Base-by-base conservation (phyloP, 2,888 invertebrate species). In the Tiphia femorata region DNA sequence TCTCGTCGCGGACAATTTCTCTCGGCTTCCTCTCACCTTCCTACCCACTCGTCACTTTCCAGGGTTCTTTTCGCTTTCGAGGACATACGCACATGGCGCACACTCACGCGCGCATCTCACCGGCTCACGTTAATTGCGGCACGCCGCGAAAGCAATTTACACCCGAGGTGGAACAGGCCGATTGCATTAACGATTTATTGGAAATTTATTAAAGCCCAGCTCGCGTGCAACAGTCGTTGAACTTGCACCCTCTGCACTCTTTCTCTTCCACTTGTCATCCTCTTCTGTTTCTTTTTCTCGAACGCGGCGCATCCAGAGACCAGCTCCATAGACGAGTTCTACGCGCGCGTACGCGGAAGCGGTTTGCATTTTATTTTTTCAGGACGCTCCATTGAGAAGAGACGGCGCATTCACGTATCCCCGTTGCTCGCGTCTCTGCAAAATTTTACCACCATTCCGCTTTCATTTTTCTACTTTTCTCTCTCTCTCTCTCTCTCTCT, bases 381-480 rank as follows among this genome's bases (percentile, higher is more conserved):
- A n/a, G n/a, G n/a, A n/a, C n/a, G n/a, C n/a, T n/a, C n/a, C n/a
- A n/a, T n/a, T n/a, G n/a, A n/a, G n/a, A n/a, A n/a, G n/a, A n/a
- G n/a, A n/a, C n/a, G n/a, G n/a, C n/a, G n/a, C n/a, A n/a, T n/a
- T n/a, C n/a, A n/a, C n/a, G n/a, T n/a, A n/a, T n/a, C n/a, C n/a
- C n/a, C n/a, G n/a, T n/a, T n/a, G n/a, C n/a, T n/a, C n/a, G n/a
- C n/a, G n/a, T n/a, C n/a, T n/a, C n/a, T n/a, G n/a, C n/a, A n/a
- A n/a, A n/a, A 30, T 30, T 12, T 30, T 12, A 30, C 30, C 4
- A n/a, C 30, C 19, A 40, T 48, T 30, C 41, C 37, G 35, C 27
- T 37, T 41, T 43, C 37, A 37, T 42, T 55, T 40, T 33, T 48
- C 12, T 23, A 29, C 41, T 20, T 12, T 14, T 30, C n/a, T 41